phyloP scores from a whole-genome alignment of 2,113 vertebrate genomes.

The Uria aalge region DNA sequence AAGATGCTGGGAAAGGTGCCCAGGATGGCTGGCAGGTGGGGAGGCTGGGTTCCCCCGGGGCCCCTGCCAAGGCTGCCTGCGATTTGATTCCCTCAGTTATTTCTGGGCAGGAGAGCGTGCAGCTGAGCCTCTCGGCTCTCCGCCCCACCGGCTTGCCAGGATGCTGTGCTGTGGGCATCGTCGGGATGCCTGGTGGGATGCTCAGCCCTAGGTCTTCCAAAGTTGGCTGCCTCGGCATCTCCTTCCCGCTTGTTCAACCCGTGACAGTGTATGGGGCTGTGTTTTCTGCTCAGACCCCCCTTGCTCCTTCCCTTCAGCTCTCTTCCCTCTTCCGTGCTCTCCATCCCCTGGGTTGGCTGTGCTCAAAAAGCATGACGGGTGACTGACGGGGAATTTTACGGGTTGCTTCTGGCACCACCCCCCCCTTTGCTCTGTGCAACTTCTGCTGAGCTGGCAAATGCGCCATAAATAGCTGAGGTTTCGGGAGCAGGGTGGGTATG shows the following conservation, averaged over 20 bases:
- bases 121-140: not conserved
- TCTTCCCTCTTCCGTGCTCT: not conserved
- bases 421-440: not conserved
- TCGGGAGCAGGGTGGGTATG: not conserved
- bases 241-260: not conserved
- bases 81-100: not conserved
- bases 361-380: not conserved
- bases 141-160: not conserved
- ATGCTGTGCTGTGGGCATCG: not conserved
- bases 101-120: not conserved
- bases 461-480: not conserved
- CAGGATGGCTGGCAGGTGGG: not conserved
- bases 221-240: not conserved
- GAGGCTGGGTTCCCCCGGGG: not conserved
- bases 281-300: not conserved
- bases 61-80: not conserved
- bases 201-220: rapidly evolving
- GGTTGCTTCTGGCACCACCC: not conserved
- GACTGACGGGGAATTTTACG: not conserved
- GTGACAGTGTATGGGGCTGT: not conserved
- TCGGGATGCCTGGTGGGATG: not conserved
- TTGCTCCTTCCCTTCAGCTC: not conserved
- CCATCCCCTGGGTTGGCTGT: rapidly evolving
- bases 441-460: not conserved
- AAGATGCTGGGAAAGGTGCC: not conserved